Conservation (phyloP, 2,888 invertebrate genomes). For the Aphodius granarius region DNA sequence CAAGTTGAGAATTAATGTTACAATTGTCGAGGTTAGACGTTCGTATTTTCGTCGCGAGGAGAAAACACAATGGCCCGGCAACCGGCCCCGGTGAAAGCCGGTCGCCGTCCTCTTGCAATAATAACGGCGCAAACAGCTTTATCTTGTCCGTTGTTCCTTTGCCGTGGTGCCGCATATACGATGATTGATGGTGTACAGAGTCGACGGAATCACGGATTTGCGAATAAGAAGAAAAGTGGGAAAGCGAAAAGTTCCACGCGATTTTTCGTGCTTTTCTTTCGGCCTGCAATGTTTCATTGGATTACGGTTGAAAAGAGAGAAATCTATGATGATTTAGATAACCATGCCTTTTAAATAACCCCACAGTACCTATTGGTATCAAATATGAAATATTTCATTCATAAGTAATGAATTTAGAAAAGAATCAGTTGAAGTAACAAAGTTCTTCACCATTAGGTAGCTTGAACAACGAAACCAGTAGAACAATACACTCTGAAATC, state of each 20-base stretch:
- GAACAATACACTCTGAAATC: too few species aligned
- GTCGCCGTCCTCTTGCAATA: not conserved
- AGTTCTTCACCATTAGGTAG: too few species aligned
- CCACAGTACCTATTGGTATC: too few species aligned
- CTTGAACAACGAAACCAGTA: too few species aligned
- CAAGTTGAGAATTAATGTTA: conserved; percentile 12
- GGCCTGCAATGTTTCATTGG: not conserved
- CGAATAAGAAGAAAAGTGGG: not conserved
- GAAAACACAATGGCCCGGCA: not conserved
- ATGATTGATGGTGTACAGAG: conserved; percentile 7
- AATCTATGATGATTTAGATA: too few species aligned
- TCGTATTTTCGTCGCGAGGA: conserved; percentile 3
- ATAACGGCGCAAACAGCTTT: not conserved
- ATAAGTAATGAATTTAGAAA: too few species aligned
- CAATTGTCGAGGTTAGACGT: not conserved
- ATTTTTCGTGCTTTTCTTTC: not conserved
- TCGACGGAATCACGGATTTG: not conserved
- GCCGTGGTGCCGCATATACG: conserved; percentile 2
- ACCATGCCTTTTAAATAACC: too few species aligned
- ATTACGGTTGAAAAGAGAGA: not conserved
- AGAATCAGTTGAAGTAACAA: too few species aligned
- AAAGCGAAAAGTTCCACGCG: not conserved
- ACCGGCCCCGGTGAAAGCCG: not conserved
- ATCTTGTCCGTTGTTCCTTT: not conserved
- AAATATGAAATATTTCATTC: too few species aligned